Evolutionary conservation across 2,797 vertebrate species (phyloP).

Genomic region (Molossus alvarezi): DNA sequence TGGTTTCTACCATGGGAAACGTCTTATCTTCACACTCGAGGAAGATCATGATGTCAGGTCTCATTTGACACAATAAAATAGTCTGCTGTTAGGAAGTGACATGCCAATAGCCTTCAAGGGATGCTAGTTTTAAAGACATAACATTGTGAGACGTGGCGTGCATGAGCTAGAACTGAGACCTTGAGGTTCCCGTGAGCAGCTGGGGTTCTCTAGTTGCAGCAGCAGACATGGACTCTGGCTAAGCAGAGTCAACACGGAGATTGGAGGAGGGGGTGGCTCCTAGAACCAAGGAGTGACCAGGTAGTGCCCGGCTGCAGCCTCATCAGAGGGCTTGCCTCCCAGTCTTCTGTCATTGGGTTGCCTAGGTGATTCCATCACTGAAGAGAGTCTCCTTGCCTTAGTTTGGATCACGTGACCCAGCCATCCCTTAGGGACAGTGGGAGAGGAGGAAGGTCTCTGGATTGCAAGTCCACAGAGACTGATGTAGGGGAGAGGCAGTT

Average conservation of each 20-base stretch:
- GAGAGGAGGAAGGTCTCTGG: background rate
- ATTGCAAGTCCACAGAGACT: background rate
- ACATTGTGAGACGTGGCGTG: background rate
- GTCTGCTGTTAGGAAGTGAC: background rate
- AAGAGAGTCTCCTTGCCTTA: background rate
- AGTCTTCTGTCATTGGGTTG: background rate
- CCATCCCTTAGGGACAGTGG: background rate
- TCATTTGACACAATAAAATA: slow-evolving; percentile 1
- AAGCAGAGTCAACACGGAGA: background rate
- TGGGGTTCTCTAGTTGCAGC: background rate
- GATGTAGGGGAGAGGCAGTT: background rate
- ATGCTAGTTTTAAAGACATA: background rate
- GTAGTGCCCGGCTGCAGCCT: background rate
- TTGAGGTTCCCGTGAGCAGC: background rate
- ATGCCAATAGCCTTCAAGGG: background rate
- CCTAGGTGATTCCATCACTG: no score
- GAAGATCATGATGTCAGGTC: background rate
- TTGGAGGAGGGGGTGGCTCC: background rate
- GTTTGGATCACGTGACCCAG: background rate
- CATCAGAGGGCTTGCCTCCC: background rate
- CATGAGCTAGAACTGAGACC: background rate
- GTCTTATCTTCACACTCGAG: background rate
- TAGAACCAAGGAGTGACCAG: background rate
- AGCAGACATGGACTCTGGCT: background rate
- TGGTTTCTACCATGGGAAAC: slow-evolving; percentile 31